Evolutionary conservation across 1,140 invertebrate species (phyloP).

Genomic region (Bombus vancouverensis): DNA sequence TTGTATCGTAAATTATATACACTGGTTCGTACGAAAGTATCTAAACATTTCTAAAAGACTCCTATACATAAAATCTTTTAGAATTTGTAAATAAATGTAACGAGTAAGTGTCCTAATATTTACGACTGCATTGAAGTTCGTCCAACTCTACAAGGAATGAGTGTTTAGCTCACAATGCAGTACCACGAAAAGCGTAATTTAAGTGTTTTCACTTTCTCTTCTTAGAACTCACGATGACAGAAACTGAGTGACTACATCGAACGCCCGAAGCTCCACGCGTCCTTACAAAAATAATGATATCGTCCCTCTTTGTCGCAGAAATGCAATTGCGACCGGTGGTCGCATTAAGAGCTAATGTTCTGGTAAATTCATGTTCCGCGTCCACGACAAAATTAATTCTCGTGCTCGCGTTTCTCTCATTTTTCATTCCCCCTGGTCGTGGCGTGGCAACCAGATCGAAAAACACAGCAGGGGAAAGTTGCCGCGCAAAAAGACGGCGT

Average conservation of each 20-base stretch:
- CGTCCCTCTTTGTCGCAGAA: neutral
- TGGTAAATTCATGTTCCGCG: constrained; percentile 8
- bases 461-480: neutral
- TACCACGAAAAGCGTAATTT: neutral
- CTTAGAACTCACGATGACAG: neutral
- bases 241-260: neutral
- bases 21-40: too few species aligned
- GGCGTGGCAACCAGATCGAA: constrained; percentile 1
- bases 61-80: too few species aligned
- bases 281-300: neutral
- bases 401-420: neutral
- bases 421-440: neutral
- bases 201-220: too few species aligned
- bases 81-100: too few species aligned
- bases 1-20: too few species aligned
- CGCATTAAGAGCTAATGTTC: neutral
- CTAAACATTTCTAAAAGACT: too few species aligned
- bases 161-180: too few species aligned
- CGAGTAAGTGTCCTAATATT: too few species aligned
- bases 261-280: neutral
- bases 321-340: neutral
- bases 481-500: neutral
- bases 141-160: too few species aligned
- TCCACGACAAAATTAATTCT: constrained; percentile 21
- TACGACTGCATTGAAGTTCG: too few species aligned